Base-by-base conservation (phyloP, 2,797 vertebrate species). In the Helostoma temminkii region DNA sequence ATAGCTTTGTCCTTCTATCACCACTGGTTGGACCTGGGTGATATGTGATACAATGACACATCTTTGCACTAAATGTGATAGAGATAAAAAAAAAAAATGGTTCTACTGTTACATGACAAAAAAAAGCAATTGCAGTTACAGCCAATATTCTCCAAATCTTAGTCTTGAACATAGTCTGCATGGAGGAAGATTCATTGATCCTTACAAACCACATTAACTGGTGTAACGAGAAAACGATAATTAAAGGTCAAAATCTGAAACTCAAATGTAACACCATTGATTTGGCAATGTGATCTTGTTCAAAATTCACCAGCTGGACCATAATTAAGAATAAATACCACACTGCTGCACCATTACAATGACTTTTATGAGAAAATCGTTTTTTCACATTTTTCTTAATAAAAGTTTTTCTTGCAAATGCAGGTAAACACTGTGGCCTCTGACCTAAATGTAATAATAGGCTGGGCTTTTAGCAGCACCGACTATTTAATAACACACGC, bases 391-490 rank as follows among this genome's bases (percentile, higher is more conserved):
- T 42, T 16, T 14, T 37, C 26, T 60, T 8, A n/a, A 6, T 30
- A 32, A 55, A 41, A 15, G 5, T 22, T 30, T 9, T 14, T 12
- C 32, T 19, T 64, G 30, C 9, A 45, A 14, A 66, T 36, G 36
- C 12, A 34, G 21, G 15, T n/a, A 68, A 46, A 47, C 11, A 52
- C 19, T 14, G 6, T 11, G 8, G 34, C 47, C 19, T 54, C n/a
- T 30, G 2, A 11, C 16, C 16, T 6, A 14, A 47, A 42, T 11
- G 71, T 71, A 80, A 79, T 74, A 66, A 87, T 57, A 77, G 76
- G 60, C 81, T 41, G 46, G 50, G 66, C 76, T 80, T 81, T 82
- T 52, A 76, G 53, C 69, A 65, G 58, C 66, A 70, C 71, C 54
- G n/a, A n/a, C n/a, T n/a, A n/a, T n/a, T n/a, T n/a, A n/a, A n/a